These are phyloP conservation scores for Tupaia tana DNA, from an alignment of 2,113 vertebrate species.

Conservation along the genomic window DNA sequence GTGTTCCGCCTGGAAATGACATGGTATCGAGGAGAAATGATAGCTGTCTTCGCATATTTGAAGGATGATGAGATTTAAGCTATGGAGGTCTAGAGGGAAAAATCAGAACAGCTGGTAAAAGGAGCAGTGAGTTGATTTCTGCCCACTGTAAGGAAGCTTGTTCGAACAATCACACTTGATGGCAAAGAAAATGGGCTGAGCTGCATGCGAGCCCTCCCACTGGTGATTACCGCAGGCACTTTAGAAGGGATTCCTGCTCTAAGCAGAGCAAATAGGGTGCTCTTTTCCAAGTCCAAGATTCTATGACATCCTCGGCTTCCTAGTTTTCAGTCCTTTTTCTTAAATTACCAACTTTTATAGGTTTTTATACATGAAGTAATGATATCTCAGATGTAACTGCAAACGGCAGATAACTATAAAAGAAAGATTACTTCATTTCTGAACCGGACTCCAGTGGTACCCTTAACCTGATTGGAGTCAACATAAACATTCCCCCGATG, in stretches of 20 bases:
- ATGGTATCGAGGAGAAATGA: not conserved
- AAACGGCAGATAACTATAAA: not conserved
- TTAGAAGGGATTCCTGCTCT: not conserved
- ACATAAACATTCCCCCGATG: slow-evolving; percentile 11
- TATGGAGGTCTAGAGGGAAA: not conserved
- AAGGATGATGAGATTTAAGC: slow-evolving; percentile 46
- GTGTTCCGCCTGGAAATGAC: slow-evolving; percentile 11
- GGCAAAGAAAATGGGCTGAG: not conserved
- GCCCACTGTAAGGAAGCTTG: not conserved
- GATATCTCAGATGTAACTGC: not conserved
- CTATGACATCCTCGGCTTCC: not conserved
- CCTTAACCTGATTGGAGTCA: not conserved
- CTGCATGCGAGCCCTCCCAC: not conserved
- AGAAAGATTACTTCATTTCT: slow-evolving; percentile 2
- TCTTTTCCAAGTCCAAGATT: not conserved
- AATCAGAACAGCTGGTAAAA: slow-evolving; percentile 21
- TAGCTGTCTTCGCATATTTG: not conserved
- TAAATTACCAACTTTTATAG: slow-evolving; percentile 14
- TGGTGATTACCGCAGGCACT: not conserved
- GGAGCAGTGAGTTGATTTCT: slow-evolving; percentile 9
- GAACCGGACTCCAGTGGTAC: not conserved
- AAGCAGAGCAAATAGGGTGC: not conserved
- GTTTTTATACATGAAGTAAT: not conserved
- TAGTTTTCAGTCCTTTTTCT: not conserved
- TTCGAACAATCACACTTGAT: slow-evolving; percentile 46